Evolutionary conservation across 2,113 vertebrate species (phyloP).

Genomic region (Protobothrops mucrosquamatus): DNA sequence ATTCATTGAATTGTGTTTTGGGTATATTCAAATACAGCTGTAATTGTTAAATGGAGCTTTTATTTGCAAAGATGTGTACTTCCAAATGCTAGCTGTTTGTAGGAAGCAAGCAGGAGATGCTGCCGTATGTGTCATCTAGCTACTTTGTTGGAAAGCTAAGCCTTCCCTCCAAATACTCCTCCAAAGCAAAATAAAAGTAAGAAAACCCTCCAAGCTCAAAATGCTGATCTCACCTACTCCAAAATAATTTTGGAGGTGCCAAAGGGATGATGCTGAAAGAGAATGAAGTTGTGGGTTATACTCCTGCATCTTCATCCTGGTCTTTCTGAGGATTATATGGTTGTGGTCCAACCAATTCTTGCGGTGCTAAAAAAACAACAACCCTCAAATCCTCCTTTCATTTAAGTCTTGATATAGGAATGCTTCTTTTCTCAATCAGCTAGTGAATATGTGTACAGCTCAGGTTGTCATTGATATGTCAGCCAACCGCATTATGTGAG

Average conservation of each 20-base stretch:
- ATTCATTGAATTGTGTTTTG: background rate
- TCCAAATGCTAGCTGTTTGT: background rate
- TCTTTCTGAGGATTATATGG: background rate
- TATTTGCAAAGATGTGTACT: background rate
- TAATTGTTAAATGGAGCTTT: background rate
- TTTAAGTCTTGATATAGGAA: background rate
- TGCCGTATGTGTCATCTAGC: background rate
- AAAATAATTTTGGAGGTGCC: background rate
- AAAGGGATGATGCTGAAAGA: background rate
- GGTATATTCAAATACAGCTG: background rate
- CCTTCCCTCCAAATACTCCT: background rate
- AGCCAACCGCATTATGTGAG: too few relatives aligned
- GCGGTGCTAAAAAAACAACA: background rate
- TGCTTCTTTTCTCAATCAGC: background rate
- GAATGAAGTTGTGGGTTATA: background rate
- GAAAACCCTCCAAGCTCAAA: background rate
- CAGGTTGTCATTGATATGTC: background rate
- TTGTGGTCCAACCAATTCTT: background rate
- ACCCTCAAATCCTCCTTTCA: background rate
- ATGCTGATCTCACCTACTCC: background rate
- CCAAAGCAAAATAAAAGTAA: background rate
- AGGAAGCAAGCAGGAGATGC: background rate
- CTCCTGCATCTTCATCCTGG: background rate
- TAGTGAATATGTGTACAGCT: background rate
- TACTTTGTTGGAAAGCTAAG: background rate